Conservation (phyloP, 2,888 invertebrate species). For the Zaprionus lineosus region DNA sequence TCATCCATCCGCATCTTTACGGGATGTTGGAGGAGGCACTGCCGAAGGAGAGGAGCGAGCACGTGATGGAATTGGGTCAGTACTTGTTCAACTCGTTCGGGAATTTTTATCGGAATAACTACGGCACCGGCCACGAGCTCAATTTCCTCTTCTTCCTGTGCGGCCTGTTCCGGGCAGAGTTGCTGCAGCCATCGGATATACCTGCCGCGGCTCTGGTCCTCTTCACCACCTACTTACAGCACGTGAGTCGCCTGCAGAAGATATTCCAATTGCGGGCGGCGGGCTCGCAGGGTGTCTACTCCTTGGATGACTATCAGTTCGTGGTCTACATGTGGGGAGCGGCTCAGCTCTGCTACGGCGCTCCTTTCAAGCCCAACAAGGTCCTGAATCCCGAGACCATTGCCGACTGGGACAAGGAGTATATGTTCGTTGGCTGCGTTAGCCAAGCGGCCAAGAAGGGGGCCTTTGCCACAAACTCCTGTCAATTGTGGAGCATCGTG, state of each 20-base stretch:
- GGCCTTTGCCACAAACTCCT: conserved; percentile 98
- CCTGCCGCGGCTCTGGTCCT: conserved; percentile 87
- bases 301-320: conserved; percentile 99
- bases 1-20: conserved; percentile 86
- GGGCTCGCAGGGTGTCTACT: conserved; percentile 99
- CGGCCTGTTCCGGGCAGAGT: conserved; percentile 95
- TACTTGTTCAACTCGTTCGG: conserved; percentile 97
- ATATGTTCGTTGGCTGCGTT: conserved; percentile 95
- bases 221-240: conserved; percentile 88
- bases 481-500: conserved; percentile 98
- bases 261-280: conserved; percentile 99
- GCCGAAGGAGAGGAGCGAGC: conserved; percentile 85
- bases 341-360: conserved; percentile 93
- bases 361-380: conserved; percentile 91
- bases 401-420: conserved; percentile 87
- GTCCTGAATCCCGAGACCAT: conserved; percentile 89
- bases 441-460: conserved; percentile 96
- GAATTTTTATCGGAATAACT: conserved; percentile 97
- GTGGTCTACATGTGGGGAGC: conserved; percentile 99
- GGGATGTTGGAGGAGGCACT: conserved; percentile 87
- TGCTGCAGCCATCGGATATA: conserved; percentile 89
- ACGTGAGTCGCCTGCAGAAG: conserved; percentile 92
- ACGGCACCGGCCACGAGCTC: conserved; percentile 99
- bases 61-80: conserved; percentile 90
- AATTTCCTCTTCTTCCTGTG: conserved; percentile 97